Evolutionary conservation across 2,888 invertebrate genomes (phyloP), one percentile per base, ranked within the genome.

Genomic region (Platerodrilus igneus): DNA sequence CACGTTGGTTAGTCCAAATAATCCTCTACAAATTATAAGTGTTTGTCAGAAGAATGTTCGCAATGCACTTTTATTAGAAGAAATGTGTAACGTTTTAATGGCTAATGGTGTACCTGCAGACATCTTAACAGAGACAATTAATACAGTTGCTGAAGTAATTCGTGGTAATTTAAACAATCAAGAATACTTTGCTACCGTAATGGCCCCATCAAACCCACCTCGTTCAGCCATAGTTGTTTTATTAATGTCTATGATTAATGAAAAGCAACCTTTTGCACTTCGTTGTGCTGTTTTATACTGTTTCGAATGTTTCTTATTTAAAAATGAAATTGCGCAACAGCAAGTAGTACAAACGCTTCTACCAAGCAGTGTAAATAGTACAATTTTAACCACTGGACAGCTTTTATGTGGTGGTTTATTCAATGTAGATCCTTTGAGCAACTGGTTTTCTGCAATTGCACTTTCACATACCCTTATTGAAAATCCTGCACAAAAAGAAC

Each of bases 221-320:
- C 79, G 95, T 37, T 91, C 96, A 0, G 93, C 93, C 0, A 83
- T 97, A 34, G 89, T 97, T 0, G 90, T 97, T 25, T 73, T 99
- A 4, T 71, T 99, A 5, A 92, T 96, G 89, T 95, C 96, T 0
- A 96, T 99, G 94, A 92, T 94, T 4, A 95, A 96, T 65, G 97
- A 99, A 64, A 95, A 94, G 60, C 99, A 99, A 64, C 88, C 94
- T 0, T 87, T 97, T 62, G 71, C 74, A 3, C 62, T 79, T 58
- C 83, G 99, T 45, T 93, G 93, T 64, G 89, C 97, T 1, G 94
- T 97, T 2, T 78, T 99, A 1, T 99, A 99, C 68, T 95, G 94
- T 66, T 96, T 99, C 68, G 86, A 97, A 72, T 94, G 93, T 64
- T 99, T 88, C 66, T 72, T 99, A 5, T 91, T 86, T 66, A 90